phyloP scores from a whole-genome alignment of 2,797 vertebrate genomes.

The Lates japonicus region DNA sequence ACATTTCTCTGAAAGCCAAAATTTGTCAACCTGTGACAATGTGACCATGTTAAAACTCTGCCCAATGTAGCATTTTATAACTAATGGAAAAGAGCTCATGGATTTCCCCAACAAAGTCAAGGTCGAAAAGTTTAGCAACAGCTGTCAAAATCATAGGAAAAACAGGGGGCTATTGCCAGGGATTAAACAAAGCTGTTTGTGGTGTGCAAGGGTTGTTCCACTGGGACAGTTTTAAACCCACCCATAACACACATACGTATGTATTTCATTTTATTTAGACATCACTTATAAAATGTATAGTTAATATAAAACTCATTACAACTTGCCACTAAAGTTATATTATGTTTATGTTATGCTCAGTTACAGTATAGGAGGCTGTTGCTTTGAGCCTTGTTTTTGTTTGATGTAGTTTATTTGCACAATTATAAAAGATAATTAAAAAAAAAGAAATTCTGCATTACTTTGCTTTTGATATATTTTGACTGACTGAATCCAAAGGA shows the following conservation, averaged over 20 bases:
- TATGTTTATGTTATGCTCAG: too few relatives aligned
- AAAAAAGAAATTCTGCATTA: not conserved
- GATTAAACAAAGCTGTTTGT: not conserved
- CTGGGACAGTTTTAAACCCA: not conserved
- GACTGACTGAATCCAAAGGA: slow-evolving; percentile 20
- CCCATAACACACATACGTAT: too few relatives aligned
- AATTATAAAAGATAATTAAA: slow-evolving; percentile 1
- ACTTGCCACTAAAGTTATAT: too few relatives aligned
- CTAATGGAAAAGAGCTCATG: not conserved
- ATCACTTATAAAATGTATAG: too few relatives aligned
- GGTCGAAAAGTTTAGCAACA: not conserved
- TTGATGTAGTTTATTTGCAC: not conserved
- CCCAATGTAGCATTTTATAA: not conserved
- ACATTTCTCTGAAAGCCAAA: not conserved
- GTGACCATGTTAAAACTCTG: not conserved
- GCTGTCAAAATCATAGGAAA: not conserved
- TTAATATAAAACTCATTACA: not conserved
- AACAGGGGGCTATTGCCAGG: not conserved
- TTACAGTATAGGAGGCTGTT: not conserved
- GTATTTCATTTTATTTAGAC: too few relatives aligned
- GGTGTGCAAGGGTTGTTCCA: too few relatives aligned
- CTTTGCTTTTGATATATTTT: slow-evolving; percentile 15
- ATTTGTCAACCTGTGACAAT: not conserved
- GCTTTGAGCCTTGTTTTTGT: not conserved
- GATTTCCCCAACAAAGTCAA: not conserved